Evolutionary conservation across 2,888 invertebrate species (phyloP).

Genomic region (Pterostichus madidus): DNA sequence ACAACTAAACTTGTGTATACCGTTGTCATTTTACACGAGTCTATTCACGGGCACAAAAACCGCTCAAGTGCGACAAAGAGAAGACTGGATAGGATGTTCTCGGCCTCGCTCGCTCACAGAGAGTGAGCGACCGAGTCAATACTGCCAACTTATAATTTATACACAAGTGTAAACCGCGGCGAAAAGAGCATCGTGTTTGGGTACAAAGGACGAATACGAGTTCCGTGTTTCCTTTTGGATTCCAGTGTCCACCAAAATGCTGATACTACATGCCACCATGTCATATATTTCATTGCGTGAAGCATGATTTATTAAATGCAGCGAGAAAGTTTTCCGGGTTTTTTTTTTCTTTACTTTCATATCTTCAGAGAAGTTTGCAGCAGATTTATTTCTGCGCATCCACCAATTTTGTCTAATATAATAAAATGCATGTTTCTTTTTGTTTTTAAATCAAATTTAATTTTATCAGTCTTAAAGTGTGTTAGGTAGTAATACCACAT

Average conservation of each 20-base stretch:
- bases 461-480: no score
- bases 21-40: constrained; percentile 55
- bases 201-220: constrained; percentile 55
- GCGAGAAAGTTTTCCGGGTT: not conserved
- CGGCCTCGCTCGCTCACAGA: constrained; percentile 9
- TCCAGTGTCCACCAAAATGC: constrained; percentile 33
- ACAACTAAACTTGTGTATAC: constrained; percentile 52
- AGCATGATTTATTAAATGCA: constrained; percentile 15
- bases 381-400: not conserved
- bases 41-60: constrained; percentile 40
- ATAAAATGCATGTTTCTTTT: no score
- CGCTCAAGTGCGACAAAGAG: constrained; percentile 36
- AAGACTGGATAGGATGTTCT: constrained; percentile 4
- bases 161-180: constrained; percentile 56
- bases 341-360: not conserved
- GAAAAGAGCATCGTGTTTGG: constrained; percentile 54
- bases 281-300: not conserved
- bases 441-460: no score
- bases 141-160: constrained; percentile 59
- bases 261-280: not conserved
- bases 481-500: no score
- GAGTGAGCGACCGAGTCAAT: constrained; percentile 42
- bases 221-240: constrained; percentile 46
- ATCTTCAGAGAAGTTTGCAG: no score
- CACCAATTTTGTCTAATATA: not conserved